These are phyloP conservation scores for Phenganax marumi DNA, from an alignment of 92 coral and sea anemone species.

Conservation along the genomic window DNA sequence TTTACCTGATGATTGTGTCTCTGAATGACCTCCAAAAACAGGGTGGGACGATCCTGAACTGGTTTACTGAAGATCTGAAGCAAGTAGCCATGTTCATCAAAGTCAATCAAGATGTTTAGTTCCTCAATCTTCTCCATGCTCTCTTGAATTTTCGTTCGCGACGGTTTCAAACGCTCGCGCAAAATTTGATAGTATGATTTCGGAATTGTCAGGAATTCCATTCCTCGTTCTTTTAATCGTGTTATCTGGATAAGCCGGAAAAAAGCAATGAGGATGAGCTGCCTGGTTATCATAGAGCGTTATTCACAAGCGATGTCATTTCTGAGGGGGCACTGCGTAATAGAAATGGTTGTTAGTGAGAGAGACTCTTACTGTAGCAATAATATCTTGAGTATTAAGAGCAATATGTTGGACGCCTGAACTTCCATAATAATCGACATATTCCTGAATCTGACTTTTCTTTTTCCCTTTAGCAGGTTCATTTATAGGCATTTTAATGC, in stretches of 20 bases:
- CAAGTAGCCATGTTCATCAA: constrained; percentile 93
- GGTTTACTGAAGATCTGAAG: constrained; percentile 97
- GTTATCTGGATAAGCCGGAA: constrained; percentile 45
- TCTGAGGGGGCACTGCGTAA: too few relatives aligned
- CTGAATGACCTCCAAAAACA: constrained; percentile 89
- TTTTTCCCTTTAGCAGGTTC: constrained; percentile 90
- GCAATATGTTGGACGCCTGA: constrained; percentile 99
- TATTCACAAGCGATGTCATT: too few relatives aligned
- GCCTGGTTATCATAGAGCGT: background rate
- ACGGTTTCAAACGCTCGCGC: constrained; percentile 68
- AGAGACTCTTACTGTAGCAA: constrained; percentile 65
- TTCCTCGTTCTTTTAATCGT: constrained; percentile 78
- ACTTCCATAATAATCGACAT: constrained; percentile 82
- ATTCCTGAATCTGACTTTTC: constrained; percentile 95
- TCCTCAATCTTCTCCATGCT: constrained; percentile 66
- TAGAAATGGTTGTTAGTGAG: too few relatives aligned
- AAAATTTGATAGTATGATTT: constrained; percentile 77
- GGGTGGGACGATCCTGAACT: constrained; percentile 90
- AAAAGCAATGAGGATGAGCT: background rate
- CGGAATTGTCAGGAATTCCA: constrained; percentile 76
- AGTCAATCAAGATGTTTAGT: constrained; percentile 85
- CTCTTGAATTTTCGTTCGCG: constrained; percentile 64
- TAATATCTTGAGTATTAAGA: constrained; percentile 76
- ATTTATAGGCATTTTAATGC: constrained; percentile 88
- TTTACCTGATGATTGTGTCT: constrained; percentile 79